These are phyloP conservation scores for Schizopygopsis pylzovi DNA, from an alignment of 2,797 vertebrate genomes.

Conservation along the genomic window DNA sequence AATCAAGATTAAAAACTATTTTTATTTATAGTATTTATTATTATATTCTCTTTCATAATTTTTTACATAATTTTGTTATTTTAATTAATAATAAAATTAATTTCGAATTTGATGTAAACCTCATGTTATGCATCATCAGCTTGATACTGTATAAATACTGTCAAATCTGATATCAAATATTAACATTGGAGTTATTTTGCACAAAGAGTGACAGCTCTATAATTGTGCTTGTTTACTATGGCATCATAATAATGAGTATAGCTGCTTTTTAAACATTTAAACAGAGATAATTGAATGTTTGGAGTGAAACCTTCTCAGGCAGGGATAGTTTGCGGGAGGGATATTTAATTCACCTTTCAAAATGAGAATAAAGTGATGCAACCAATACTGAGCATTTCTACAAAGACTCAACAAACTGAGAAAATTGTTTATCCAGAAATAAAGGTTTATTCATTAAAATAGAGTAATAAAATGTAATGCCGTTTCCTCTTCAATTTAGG, in stretches of 20 bases:
- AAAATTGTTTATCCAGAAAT: not conserved
- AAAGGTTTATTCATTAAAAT: conserved; percentile 18
- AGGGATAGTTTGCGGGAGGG: conserved; percentile 26
- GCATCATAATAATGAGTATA: conserved; percentile 56
- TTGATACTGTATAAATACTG: conserved; percentile 49
- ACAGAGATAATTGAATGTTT: conserved; percentile 68
- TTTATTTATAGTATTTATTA: not conserved
- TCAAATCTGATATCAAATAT: conserved; percentile 61
- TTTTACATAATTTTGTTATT: not conserved
- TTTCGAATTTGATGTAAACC: not conserved
- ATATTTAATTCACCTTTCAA: conserved; percentile 28
- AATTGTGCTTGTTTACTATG: conserved; percentile 62
- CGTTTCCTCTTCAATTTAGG: not conserved
- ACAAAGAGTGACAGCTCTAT: conserved; percentile 60
- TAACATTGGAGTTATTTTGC: conserved; percentile 42
- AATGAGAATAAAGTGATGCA: conserved; percentile 30
- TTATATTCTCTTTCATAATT: not conserved
- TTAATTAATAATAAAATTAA: not conserved
- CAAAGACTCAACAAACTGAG: conserved; percentile 17
- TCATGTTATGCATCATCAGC: conserved; percentile 32
- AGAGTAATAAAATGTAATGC: not conserved
- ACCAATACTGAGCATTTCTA: not conserved
- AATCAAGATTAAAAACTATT: not conserved
- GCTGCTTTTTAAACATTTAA: conserved; percentile 66
- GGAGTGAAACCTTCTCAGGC: conserved; percentile 38